A percentile compares a stretch with the other conserved stretches of the same genome.
These are phyloP conservation scores for Eptesicus fuscus DNA, from an alignment of 2,113 vertebrate genomes.

Conservation along the genomic window DNA sequence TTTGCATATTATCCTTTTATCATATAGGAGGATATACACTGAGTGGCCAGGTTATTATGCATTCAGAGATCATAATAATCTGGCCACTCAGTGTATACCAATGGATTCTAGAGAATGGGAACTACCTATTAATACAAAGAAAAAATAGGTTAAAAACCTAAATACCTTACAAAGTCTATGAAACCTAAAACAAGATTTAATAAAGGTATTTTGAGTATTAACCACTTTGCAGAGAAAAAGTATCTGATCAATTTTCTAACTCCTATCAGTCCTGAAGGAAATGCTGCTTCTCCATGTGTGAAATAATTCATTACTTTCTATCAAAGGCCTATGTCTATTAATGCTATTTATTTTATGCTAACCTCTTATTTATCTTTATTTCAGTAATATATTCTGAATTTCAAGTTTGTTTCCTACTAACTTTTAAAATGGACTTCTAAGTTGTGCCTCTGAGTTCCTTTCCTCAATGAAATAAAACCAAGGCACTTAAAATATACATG, in stretches of 20 bases:
- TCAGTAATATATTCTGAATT: conserved; percentile 1
- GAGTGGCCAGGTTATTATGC: too few species aligned
- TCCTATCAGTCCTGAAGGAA: conserved; percentile 13
- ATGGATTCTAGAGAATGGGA: not conserved
- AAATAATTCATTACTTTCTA: not conserved
- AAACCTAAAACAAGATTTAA: conserved; percentile 11
- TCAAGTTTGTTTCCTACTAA: not conserved
- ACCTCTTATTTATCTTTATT: not conserved
- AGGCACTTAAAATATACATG: not conserved
- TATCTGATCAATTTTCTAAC: not conserved
- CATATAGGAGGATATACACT: too few species aligned
- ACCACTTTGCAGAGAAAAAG: not conserved
- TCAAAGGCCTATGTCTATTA: not conserved
- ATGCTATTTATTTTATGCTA: conserved; percentile 15
- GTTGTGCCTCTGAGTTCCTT: not conserved
- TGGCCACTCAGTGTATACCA: too few species aligned
- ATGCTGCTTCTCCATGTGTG: not conserved
- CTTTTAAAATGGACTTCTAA: not conserved
- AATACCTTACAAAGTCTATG: not conserved
- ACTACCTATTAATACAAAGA: not conserved
- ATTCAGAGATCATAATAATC: too few species aligned
- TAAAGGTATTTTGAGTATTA: conserved; percentile 14
- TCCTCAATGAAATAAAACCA: not conserved
- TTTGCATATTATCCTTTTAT: too few species aligned
- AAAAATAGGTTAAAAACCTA: not conserved